Percentiles rank a stretch among this genome's conserved stretches.
Conservation (phyloP, 2,888 invertebrate genomes). For the Amphipoea lucens region DNA sequence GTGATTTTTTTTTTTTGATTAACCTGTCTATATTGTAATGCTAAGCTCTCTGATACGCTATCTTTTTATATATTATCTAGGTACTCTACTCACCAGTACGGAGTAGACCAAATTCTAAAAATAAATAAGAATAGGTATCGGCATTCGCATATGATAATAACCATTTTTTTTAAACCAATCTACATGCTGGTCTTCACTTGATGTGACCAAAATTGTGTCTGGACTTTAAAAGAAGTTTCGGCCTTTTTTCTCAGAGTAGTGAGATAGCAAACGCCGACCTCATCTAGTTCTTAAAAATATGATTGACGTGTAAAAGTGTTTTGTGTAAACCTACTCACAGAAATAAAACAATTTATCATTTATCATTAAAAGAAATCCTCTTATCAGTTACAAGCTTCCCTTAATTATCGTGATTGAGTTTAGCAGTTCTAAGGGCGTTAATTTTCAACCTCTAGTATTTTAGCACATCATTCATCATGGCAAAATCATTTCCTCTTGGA, state of each 20-base stretch:
- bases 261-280: too few relatives aligned
- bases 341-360: neutral
- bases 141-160: neutral
- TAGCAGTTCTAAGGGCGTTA: too few relatives aligned
- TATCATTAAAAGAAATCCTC: neutral
- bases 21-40: neutral
- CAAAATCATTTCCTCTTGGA: neutral
- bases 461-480: neutral
- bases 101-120: neutral
- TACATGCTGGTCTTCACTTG: too few relatives aligned
- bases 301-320: too few relatives aligned
- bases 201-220: too few relatives aligned
- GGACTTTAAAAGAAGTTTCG: too few relatives aligned
- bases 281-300: too few relatives aligned
- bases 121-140: neutral
- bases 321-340: too few relatives aligned
- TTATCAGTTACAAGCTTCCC: neutral
- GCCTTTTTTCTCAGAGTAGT: too few relatives aligned
- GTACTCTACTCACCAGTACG: neutral
- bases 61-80: neutral
- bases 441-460: neutral
- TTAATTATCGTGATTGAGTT: neutral
- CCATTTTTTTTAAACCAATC: neutral
- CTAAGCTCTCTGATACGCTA: neutral
- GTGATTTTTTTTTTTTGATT: neutral